A percentile compares a stretch with the other conserved stretches of the same genome.
phyloP scores from a whole-genome alignment of 2,113 vertebrate species.

The Alaudala cheleensis region DNA sequence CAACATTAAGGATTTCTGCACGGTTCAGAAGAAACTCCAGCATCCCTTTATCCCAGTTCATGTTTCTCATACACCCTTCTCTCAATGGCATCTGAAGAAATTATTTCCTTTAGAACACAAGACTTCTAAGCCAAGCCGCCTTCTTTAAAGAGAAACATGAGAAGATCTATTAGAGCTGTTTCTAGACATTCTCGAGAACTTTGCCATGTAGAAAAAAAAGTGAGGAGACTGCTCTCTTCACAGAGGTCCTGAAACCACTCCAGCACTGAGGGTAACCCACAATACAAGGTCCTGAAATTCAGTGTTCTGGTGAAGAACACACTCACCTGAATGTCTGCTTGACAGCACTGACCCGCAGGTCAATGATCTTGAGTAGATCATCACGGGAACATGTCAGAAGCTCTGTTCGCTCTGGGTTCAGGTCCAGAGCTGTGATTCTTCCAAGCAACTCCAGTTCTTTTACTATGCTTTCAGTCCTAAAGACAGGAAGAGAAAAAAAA shows the following conservation, averaged over 20 bases:
- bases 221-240: neutral
- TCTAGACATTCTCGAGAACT: neutral
- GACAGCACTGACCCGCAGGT: slow-evolving; percentile 82
- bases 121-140: neutral
- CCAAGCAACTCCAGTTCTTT: slow-evolving; percentile 90
- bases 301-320: neutral
- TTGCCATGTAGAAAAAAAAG: neutral
- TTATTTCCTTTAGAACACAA: neutral
- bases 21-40: neutral
- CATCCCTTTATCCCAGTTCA: neutral
- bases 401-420: slow-evolving; percentile 92
- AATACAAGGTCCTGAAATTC: neutral
- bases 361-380: slow-evolving; percentile 91
- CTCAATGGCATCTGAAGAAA: neutral
- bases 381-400: slow-evolving; percentile 94
- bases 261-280: neutral
- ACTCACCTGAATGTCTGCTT: slow-evolving; percentile 89
- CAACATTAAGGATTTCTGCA: neutral
- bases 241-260: neutral
- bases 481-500: neutral
- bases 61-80: neutral
- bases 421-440: slow-evolving; percentile 90
- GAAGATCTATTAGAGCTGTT: neutral
- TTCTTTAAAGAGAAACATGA: neutral
- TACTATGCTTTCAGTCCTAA: slow-evolving; percentile 89